Evolutionary conservation across 2,797 vertebrate species (phyloP).

Genomic region (Capromys pilorides): DNA sequence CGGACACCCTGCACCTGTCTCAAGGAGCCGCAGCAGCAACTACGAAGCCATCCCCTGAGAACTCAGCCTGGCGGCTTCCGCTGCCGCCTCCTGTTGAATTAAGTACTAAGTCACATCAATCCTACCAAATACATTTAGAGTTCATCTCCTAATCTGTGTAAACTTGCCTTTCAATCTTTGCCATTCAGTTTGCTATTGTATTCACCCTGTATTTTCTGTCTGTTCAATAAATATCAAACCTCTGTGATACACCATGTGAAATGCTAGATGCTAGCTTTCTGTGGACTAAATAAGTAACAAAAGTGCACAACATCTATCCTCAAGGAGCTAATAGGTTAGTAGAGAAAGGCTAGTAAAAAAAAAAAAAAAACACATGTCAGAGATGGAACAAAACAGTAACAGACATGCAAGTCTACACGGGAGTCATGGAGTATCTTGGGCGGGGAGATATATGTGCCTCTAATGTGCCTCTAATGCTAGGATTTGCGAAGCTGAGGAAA

Average conservation of each 20-base stretch:
- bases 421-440: neutral
- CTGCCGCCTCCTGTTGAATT: neutral
- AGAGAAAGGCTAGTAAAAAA: constrained; percentile 1
- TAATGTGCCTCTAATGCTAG: neutral
- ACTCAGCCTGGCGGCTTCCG: neutral
- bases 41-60: no score
- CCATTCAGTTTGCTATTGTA: neutral
- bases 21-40: neutral
- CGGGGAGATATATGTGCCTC: no score
- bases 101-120: neutral
- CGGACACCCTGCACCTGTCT: neutral
- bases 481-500: neutral
- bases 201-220: neutral
- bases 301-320: neutral
- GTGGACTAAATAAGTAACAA: neutral
- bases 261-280: neutral
- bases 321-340: neutral
- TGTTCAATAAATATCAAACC: neutral
- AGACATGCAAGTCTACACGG: neutral
- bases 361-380: neutral
- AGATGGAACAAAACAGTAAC: neutral
- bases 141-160: neutral
- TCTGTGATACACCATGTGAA: neutral
- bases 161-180: neutral
- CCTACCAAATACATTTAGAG: neutral